phyloP scores from a whole-genome alignment of 2,888 invertebrate species.

The Spisula subtruncata region DNA sequence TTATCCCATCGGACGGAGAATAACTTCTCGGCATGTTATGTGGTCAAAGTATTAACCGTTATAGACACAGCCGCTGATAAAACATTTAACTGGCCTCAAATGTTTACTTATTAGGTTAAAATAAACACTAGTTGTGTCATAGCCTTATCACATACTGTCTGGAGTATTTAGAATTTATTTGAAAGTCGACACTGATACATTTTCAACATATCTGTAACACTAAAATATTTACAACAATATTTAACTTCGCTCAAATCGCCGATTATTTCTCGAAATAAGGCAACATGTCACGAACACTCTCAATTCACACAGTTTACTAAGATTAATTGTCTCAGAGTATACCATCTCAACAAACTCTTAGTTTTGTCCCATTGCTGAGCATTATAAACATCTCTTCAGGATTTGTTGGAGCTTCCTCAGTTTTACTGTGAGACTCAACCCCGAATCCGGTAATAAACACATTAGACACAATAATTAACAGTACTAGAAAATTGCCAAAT shows the following conservation, averaged over 20 bases:
- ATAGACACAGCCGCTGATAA: no score
- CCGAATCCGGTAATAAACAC: constrained; percentile 73
- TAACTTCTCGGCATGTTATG: no score
- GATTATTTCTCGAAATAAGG: not conserved
- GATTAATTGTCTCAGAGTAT: no score
- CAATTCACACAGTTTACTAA: not conserved
- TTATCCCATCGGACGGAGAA: no score
- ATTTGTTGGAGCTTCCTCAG: not conserved
- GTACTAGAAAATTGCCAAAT: constrained; percentile 66
- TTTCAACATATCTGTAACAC: no score
- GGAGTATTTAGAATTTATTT: no score
- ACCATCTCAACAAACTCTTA: constrained; percentile 4
- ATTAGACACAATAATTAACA: constrained; percentile 71
- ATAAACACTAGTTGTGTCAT: no score
- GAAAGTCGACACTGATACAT: no score
- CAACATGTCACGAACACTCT: not conserved
- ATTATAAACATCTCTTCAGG: not conserved
- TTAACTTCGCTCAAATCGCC: not conserved
- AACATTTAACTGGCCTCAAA: no score
- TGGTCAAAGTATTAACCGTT: no score
- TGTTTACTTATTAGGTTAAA: no score
- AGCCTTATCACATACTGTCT: no score
- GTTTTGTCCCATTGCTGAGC: constrained; percentile 38
- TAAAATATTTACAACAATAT: not conserved
- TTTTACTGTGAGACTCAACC: constrained; percentile 61